Percentiles rank a stretch among this genome's conserved stretches.
Evolutionary conservation across 2,888 invertebrate genomes (phyloP).

Genomic region (Ochropleura plecta): DNA sequence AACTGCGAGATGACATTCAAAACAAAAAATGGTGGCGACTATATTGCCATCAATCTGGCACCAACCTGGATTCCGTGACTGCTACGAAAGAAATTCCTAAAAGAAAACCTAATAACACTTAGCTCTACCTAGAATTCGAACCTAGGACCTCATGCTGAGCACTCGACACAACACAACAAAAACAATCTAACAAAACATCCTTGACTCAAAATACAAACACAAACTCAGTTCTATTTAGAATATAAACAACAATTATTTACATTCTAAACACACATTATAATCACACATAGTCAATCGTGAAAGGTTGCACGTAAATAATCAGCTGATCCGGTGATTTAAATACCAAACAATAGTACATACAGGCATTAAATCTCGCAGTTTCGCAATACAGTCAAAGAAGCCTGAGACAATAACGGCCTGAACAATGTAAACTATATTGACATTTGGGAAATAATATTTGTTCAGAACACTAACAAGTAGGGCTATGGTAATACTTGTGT

Average conservation of each 20-base stretch:
- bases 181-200: slow-evolving; percentile 7
- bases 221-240: slow-evolving; percentile 34
- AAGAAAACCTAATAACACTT: no score
- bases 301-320: slow-evolving; percentile 87
- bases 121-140: no score
- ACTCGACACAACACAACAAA: neutral
- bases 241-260: slow-evolving; percentile 52
- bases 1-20: no score
- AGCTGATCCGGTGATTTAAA: slow-evolving; percentile 86
- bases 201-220: slow-evolving; percentile 23
- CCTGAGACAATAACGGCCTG: slow-evolving; percentile 61
- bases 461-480: slow-evolving; percentile 54
- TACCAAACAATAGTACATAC: slow-evolving; percentile 83
- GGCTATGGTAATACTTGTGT: slow-evolving; percentile 42
- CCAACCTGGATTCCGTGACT: no score
- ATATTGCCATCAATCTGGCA: no score
- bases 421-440: slow-evolving; percentile 78
- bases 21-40: no score
- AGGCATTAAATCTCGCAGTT: slow-evolving; percentile 73
- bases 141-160: no score
- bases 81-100: no score
- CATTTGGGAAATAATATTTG: slow-evolving; percentile 75
- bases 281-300: slow-evolving; percentile 82
- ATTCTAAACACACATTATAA: slow-evolving; percentile 61
- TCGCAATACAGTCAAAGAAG: slow-evolving; percentile 57